phyloP scores from a whole-genome alignment of 1,140 invertebrate species.

The Tigriopus japonicus region DNA sequence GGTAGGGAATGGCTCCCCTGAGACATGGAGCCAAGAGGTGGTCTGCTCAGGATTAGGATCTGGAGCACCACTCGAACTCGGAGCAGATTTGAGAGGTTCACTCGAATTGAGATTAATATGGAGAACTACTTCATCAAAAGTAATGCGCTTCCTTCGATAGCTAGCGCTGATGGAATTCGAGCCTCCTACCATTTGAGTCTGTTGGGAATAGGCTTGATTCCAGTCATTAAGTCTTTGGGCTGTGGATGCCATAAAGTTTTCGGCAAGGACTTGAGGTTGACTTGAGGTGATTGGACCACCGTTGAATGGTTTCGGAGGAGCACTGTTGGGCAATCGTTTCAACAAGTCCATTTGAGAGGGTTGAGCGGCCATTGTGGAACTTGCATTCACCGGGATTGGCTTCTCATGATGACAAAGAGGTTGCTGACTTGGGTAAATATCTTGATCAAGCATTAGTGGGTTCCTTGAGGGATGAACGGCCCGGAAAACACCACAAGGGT shows the following conservation, averaged over 20 bases:
- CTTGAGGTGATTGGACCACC: slow-evolving; percentile 15
- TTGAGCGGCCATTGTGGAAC: too few relatives aligned
- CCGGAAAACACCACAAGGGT: slow-evolving; percentile 4
- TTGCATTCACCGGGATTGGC: too few relatives aligned
- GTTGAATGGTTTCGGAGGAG: slow-evolving; percentile 14
- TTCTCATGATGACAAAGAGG: too few relatives aligned
- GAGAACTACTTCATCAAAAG: slow-evolving; percentile 13
- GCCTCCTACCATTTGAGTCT: too few relatives aligned
- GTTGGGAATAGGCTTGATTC: too few relatives aligned
- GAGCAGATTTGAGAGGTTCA: slow-evolving; percentile 7
- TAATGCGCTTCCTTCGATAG: background rate
- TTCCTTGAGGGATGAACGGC: background rate
- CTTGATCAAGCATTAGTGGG: too few relatives aligned
- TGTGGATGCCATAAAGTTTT: background rate
- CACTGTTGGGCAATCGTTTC: slow-evolving; percentile 11
- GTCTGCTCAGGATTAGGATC: background rate
- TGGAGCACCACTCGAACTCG: too few relatives aligned
- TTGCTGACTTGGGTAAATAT: too few relatives aligned
- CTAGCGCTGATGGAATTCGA: too few relatives aligned
- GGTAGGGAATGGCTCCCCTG: background rate
- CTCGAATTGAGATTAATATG: slow-evolving; percentile 8
- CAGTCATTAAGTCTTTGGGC: too few relatives aligned
- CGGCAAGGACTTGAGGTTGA: slow-evolving; percentile 5
- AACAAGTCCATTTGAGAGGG: slow-evolving; percentile 15
- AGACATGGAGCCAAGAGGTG: too few relatives aligned